Base-by-base conservation (phyloP, 2,888 invertebrate species). In the Drosophila mayaguana region DNA sequence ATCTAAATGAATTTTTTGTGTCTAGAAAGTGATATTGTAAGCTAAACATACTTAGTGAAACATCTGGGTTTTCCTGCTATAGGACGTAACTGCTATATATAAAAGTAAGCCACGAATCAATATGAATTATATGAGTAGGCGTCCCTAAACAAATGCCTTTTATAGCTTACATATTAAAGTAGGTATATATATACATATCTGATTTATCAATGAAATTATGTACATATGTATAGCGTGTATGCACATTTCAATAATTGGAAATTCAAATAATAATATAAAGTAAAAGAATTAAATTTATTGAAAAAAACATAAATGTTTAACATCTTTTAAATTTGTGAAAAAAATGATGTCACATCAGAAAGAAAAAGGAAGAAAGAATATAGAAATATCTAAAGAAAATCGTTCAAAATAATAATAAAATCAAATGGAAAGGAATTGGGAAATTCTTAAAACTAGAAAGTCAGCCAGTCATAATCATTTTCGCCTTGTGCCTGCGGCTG, bases 391-490 rank as follows among this genome's bases (percentile, higher is more conserved):
- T n/a, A 3, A 48, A 48, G 5, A 11, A 25, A 22, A 48, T 28
- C n/a, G n/a, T n/a, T 48, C n/a, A 28, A 11, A 28, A 48, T 46
- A 46, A n/a, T 22, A 28, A 25, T 25, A 25, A 25, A 8, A 46
- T 9, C 6, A 12, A n/a, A 38, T 0, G 1, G 8, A 45, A 45
- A 20, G 2, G 7, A 11, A 12, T 3, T 3, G 11, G 11, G 45
- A 8, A 8, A 28, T 28, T 28, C 28, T 28, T 28, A 7, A 45
- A 34, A 16, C 63, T 87, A 91, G 75, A 91, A 91, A 48, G 91
- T 84, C 64, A 91, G 68, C 83, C 91, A 91, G 34, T 84, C 91
- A 60, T 91, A 91, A 55, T 91, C 83, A 50, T 64, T 81, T 61
- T 82, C 85, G 3, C 77, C 86, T 48, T 91, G 86, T 18, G 80